Evolutionary conservation across 2,797 vertebrate genomes (phyloP), one percentile per base, ranked within the genome.

Genomic region (Tangara arthus): DNA sequence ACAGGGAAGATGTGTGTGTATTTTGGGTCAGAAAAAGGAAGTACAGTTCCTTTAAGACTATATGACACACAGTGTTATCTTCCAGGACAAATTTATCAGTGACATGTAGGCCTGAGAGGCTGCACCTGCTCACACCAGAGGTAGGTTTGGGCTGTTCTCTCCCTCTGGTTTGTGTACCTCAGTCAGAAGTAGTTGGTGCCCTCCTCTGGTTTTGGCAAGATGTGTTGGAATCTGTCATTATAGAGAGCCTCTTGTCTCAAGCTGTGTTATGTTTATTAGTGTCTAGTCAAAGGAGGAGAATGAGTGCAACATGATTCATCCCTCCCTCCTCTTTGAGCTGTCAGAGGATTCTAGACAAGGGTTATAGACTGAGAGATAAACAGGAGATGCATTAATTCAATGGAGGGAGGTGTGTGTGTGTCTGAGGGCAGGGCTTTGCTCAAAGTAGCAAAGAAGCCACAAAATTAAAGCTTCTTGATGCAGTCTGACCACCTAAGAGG

Each of bases 371-470:
- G 85, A 64, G 86, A 94, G 77, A 89, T 90, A 79, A 72, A 93
- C 60, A 90, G 87, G 57, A 89, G 91, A 70, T 84, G 49, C 61
- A n/a, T 91, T 96, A 91, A 96, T 91, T 95, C 80, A 64, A 4
- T 53, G 57, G 70, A 66, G 46, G 65, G 41, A 6, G 12, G n/a
- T 26, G 19, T 75, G 64, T 41, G 61, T 61, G 32, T 90, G 82
- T 96, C 89, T 94, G 80, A 89, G 77, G 73, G 77, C 49, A 93
- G 80, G 39, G 80, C 70, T 95, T 61, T 42, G 49, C 83, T 94
- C 60, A 30, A 53, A 79, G 41, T 95, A 94, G 94, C 89, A 95
- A 96, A 94, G 95, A 82, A 95, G 89, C 91, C 96, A 95, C 95
- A 94, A 93, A 94, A 95, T 93, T 57, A 80, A 95, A 91, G 47